Evolutionary conservation across 2,888 invertebrate genomes (phyloP).

Genomic region (Scelioninae gen. 1): DNA sequence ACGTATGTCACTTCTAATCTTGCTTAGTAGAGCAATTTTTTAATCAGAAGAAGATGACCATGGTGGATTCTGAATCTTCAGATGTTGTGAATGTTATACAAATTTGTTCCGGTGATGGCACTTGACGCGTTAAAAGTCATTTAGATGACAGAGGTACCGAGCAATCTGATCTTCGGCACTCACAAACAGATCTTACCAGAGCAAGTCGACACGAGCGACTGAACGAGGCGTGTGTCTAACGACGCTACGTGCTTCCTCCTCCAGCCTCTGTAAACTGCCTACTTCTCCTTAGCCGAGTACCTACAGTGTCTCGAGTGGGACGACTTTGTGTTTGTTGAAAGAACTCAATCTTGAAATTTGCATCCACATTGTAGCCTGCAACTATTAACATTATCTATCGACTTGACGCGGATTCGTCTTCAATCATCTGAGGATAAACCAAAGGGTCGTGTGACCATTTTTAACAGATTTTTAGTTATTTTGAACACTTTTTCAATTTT

Average conservation of each 20-base stretch:
- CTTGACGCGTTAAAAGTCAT: too few relatives aligned
- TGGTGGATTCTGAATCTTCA: too few relatives aligned
- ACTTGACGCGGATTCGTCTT: background rate
- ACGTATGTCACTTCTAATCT: too few relatives aligned
- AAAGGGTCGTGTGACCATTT: too few relatives aligned
- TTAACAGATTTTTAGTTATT: too few relatives aligned
- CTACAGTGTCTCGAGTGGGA: conserved; percentile 67
- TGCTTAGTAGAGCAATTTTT: too few relatives aligned
- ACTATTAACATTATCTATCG: conserved; percentile 20
- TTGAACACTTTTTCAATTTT: too few relatives aligned
- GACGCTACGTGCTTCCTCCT: conserved; percentile 74
- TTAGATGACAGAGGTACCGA: too few relatives aligned
- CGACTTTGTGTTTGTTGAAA: conserved; percentile 58
- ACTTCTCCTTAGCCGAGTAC: conserved; percentile 67
- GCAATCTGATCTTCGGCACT: too few relatives aligned
- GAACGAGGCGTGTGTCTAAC: conserved; percentile 75
- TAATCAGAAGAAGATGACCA: too few relatives aligned
- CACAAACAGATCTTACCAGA: conserved; percentile 71
- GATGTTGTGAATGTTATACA: too few relatives aligned
- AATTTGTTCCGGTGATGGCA: too few relatives aligned
- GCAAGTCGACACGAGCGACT: conserved; percentile 73
- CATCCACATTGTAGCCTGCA: conserved; percentile 40
- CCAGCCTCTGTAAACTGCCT: conserved; percentile 71
- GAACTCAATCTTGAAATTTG: conserved; percentile 65
- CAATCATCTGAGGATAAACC: background rate